These are phyloP conservation scores for Choloepus hoffmanni DNA, from an alignment of 2,113 vertebrate genomes.

Conservation along the genomic window DNA sequence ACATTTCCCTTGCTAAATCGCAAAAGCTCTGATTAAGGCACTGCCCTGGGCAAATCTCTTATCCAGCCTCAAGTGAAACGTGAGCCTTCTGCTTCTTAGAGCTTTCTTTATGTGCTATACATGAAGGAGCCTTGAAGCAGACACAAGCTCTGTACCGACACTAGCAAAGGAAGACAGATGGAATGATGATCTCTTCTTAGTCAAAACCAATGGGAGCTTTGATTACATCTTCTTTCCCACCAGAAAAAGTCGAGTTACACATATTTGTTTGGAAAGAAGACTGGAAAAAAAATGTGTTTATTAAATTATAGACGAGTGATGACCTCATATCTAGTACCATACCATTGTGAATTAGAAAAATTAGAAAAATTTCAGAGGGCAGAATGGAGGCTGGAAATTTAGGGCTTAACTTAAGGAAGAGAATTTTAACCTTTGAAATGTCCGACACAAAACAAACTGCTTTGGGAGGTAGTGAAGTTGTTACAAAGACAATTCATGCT, in stretches of 20 bases:
- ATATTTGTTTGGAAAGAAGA: background rate
- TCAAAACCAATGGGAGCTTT: background rate
- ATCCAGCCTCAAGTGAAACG: slow-evolving; percentile 37
- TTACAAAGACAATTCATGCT: background rate
- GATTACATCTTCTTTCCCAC: background rate
- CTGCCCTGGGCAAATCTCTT: background rate
- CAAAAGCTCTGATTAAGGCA: slow-evolving; percentile 58
- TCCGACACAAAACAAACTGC: background rate
- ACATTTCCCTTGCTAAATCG: background rate
- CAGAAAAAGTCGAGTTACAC: background rate
- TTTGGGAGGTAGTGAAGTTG: background rate
- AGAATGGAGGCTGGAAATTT: background rate
- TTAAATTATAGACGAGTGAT: background rate
- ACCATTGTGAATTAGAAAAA: background rate
- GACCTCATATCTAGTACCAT: background rate
- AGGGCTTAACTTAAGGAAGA: background rate
- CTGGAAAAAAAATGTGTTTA: background rate
- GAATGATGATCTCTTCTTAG: slow-evolving; percentile 11
- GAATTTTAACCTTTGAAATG: background rate
- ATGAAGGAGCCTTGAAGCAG: background rate
- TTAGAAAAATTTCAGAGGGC: background rate
- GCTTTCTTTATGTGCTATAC: background rate
- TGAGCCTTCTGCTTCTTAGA: background rate
- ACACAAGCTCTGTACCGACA: background rate
- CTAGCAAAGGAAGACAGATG: background rate